Base-by-base conservation (phyloP, 2,113 vertebrate species). In the Ibidorhyncha struthersii region DNA sequence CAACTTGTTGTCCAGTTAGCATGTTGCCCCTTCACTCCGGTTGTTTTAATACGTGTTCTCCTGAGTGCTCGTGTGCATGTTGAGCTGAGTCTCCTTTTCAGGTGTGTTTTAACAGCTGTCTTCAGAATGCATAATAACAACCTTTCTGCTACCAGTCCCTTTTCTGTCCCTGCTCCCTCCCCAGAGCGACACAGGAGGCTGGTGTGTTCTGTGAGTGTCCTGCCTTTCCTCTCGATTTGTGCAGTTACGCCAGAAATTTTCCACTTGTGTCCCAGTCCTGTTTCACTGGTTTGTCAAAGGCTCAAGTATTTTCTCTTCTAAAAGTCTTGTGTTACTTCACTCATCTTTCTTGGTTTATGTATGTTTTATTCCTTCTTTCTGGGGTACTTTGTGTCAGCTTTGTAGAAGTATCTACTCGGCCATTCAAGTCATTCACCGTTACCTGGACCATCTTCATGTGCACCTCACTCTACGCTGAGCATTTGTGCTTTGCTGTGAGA, bases 221-320 rank as follows among this genome's bases (percentile, higher is more conserved):
- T 96, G 67, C 86, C 56, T 45, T 87, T 89, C 97, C 97, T 97
- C 97, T 98, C 61, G 91, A 94, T 97, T 93, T 98, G 97, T 95
- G 97, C 97, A 98, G 96, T 85, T 89, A 72, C 73, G 74, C 70
- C 96, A 97, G 98, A 98, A 96, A 98, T 98, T 98, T 98, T 96
- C 97, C 97, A 97, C 91, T 90, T 93, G 90, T 97, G 72, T 90
- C 62, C 89, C 95, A 91, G 94, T 91, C 59, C 73, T 65, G 76
- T 70, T 91, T 26, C 70, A 85, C 88, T 94, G 82, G 76, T 65
- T 94, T 62, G 55, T 92, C 14, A 29, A 83, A 95, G 76, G 66
- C 90, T 82, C 63, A 71, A 59, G 43, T 85, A 78, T 91, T 72
- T 94, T 92, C 70, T 96, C 59, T 72, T 82, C 73, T 62, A 14